Conservation (phyloP, 2,797 vertebrate species). For the Acrocephalus scirpaceus region DNA sequence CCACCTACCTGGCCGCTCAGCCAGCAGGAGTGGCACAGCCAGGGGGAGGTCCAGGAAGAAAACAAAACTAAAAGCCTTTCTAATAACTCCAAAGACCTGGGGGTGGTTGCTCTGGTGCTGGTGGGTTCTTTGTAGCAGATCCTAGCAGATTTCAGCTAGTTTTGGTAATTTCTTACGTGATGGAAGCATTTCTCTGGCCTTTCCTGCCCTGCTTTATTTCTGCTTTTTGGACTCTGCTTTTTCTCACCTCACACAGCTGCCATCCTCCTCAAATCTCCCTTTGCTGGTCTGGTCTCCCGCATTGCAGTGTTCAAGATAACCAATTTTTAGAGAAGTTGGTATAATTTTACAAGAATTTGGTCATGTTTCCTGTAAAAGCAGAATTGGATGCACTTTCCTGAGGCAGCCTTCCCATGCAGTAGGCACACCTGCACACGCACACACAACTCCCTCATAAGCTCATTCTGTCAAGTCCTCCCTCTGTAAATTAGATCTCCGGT, state of each 20-base stretch:
- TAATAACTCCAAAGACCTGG: neutral
- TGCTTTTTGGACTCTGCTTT: neutral
- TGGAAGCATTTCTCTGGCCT: neutral
- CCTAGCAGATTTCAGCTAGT: neutral
- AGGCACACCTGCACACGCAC: rapidly evolving
- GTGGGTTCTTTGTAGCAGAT: neutral
- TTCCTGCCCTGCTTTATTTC: neutral
- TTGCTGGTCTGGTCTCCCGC: rapidly evolving
- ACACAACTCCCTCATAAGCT: neutral
- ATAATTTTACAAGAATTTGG: neutral
- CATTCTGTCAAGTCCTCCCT: neutral
- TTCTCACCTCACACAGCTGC: neutral
- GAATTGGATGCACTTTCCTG: neutral
- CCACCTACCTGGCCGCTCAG: neutral
- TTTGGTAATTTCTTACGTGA: neutral
- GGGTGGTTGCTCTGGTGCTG: neutral
- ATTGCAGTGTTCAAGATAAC: neutral
- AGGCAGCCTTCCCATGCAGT: neutral
- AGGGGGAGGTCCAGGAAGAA: neutral
- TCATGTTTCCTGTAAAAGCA: neutral
- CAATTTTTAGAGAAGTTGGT: neutral
- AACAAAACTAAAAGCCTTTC: neutral
- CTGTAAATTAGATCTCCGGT: neutral
- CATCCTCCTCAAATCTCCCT: neutral
- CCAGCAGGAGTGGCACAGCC: neutral